Percentiles rank a stretch among this genome's conserved stretches.
phyloP scores from a whole-genome alignment of 2,888 invertebrate genomes.

The Cosmia pyralina region DNA sequence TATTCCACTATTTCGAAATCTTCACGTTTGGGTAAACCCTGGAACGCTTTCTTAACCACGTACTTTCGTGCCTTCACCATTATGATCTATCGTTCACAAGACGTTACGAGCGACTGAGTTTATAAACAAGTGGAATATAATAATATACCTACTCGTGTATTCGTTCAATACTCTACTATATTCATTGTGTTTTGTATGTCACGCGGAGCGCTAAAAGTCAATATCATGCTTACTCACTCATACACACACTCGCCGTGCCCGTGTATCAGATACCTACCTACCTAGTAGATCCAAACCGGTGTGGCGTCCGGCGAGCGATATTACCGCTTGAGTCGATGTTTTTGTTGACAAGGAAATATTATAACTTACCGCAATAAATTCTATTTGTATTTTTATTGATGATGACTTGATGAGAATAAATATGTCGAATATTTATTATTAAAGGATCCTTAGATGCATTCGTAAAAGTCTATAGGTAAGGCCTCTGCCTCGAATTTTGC shows the following conservation, averaged over 20 bases:
- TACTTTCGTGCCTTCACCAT: constrained; percentile 88
- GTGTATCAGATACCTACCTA: neutral
- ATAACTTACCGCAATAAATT: neutral
- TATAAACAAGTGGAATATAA: constrained; percentile 25
- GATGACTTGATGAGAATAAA: too few relatives aligned
- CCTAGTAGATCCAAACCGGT: neutral
- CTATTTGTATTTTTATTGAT: neutral
- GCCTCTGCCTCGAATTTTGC: too few relatives aligned
- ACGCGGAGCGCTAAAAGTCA: constrained; percentile 32
- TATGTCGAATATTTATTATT: too few relatives aligned
- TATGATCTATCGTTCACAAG: constrained; percentile 19
- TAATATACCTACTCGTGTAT: constrained; percentile 1
- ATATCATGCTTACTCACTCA: constrained; percentile 35
- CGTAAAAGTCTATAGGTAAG: too few relatives aligned
- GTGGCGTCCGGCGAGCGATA: neutral
- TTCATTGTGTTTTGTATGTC: constrained; percentile 32
- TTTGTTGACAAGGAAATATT: constrained; percentile 21
- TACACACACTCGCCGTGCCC: constrained; percentile 8
- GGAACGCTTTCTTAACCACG: constrained; percentile 86
- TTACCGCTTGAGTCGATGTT: neutral
- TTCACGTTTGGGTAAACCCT: constrained; percentile 89
- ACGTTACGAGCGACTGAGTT: constrained; percentile 40
- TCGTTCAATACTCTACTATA: constrained; percentile 21
- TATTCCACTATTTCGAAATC: constrained; percentile 91
- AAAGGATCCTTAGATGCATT: neutral